Evolutionary conservation across 2,113 vertebrate species (phyloP), one percentile per base, ranked within the genome.

Genomic region (Oostethus manadensis): DNA sequence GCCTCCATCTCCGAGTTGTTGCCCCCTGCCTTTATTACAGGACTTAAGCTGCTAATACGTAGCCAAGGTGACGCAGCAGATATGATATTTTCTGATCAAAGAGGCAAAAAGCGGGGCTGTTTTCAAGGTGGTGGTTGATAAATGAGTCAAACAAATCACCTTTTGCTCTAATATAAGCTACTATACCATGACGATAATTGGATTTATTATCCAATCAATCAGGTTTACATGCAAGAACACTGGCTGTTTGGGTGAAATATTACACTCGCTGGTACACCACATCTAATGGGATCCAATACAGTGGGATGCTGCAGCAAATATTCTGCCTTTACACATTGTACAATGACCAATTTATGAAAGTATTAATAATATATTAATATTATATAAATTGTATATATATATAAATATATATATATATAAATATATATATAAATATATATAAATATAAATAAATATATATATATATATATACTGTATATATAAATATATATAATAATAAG

Each of bases 41-140:
- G 68, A 74, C 53, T 55, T 18, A 48, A 50, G 43, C 20, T 16
- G 20, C 51, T 6, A 35, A 44, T 62, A 47, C 48, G 60, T 69
- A 76, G 70, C 73, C 69, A 81, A 74, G 78, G 75, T 81, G 83
- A 84, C 76, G 79, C 79, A 76, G 79, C 74, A 65, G 74, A 82
- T 63, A 61, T 73, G 76, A 80, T 84, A 76, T 76, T 84, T 82
- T 58, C 66, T 46, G 48, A 51, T 81, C 76, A 76, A 62, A 83
- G 60, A 56, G 76, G 71, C 33, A 55, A 76, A 59, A 70, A 75
- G 66, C 57, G 17, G 60, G 43, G 53, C 45, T 64, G 69, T 83
- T 78, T 78, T 57, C 76, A 49, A 65, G 60, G 43, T 46, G 14
- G 17, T 17, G 51, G 48, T 42, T 77, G 63, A 82, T 80, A 29